phyloP scores from a whole-genome alignment of 2,113 vertebrate species.

The Pangasianodon gigas region DNA sequence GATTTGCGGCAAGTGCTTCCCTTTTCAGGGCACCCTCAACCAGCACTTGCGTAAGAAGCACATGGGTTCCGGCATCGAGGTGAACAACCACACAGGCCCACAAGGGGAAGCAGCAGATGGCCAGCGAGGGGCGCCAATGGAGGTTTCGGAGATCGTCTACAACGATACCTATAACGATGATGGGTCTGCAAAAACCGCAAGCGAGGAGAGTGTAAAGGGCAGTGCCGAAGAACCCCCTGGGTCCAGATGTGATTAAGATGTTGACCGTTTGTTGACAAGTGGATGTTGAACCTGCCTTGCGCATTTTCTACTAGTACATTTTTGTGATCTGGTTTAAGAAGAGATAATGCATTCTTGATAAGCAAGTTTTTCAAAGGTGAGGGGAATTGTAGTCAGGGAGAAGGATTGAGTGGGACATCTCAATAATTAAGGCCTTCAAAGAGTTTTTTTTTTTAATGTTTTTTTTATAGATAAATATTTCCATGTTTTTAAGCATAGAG shows the following conservation, averaged over 20 bases:
- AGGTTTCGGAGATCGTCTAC: slow-evolving; percentile 83
- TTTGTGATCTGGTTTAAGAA: slow-evolving; percentile 61
- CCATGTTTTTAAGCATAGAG: slow-evolving; percentile 79
- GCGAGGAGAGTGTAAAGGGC: slow-evolving; percentile 70
- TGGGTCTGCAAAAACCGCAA: slow-evolving; percentile 63
- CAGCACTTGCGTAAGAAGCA: slow-evolving; percentile 99
- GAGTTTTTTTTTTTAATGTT: slow-evolving; percentile 56
- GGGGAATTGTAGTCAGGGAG: slow-evolving; percentile 68
- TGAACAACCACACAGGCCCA: slow-evolving; percentile 82
- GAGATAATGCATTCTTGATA: slow-evolving; percentile 44
- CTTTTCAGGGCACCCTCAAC: slow-evolving; percentile 98
- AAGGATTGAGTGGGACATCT: slow-evolving; percentile 57
- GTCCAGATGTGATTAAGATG: slow-evolving; percentile 74
- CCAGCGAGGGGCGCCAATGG: slow-evolving; percentile 80
- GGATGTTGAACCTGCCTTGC: slow-evolving; percentile 59
- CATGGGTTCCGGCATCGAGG: slow-evolving; percentile 80
- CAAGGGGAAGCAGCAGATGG: slow-evolving; percentile 85
- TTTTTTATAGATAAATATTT: slow-evolving; percentile 63
- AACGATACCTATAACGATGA: slow-evolving; percentile 73
- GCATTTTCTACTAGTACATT: slow-evolving; percentile 63
- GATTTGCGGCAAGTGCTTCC: slow-evolving; percentile 98
- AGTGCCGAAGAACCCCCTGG: slow-evolving; percentile 72
- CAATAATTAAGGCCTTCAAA: slow-evolving; percentile 73
- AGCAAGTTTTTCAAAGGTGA: slow-evolving; percentile 72
- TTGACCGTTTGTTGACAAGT: slow-evolving; percentile 62